phyloP scores from a whole-genome alignment of 2,797 vertebrate genomes.

The Margarornis squamiger region DNA sequence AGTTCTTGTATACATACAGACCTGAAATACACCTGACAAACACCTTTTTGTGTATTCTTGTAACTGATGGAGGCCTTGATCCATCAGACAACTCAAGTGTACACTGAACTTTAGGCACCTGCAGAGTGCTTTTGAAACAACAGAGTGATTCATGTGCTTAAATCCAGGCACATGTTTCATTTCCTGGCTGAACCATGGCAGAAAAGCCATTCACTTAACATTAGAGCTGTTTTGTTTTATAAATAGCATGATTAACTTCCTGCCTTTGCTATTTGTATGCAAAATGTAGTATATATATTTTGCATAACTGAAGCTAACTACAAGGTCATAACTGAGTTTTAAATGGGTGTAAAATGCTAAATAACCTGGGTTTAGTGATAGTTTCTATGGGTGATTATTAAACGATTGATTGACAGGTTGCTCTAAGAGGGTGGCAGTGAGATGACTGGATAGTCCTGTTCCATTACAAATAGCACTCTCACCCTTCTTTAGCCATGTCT shows the following conservation, averaged over 20 bases:
- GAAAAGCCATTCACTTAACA: constrained; percentile 33
- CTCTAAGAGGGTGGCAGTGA: neutral
- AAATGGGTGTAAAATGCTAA: constrained; percentile 27
- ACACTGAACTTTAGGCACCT: neutral
- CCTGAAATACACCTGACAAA: neutral
- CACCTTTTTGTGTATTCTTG: neutral
- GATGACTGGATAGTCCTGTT: neutral
- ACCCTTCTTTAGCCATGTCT: neutral
- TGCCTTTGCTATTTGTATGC: constrained; percentile 37
- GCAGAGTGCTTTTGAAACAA: neutral
- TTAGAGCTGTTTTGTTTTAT: constrained; percentile 42
- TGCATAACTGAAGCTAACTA: constrained; percentile 13
- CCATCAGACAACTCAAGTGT: neutral
- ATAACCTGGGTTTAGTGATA: neutral
- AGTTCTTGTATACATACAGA: neutral
- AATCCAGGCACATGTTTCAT: constrained; percentile 17
- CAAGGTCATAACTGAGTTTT: constrained; percentile 31
- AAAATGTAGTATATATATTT: constrained; percentile 19
- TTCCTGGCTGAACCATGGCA: constrained; percentile 10
- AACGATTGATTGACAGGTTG: neutral
- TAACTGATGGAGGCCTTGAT: neutral
- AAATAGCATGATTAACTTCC: constrained; percentile 33
- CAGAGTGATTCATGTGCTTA: neutral
- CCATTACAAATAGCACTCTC: neutral
- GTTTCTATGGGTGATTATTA: neutral